Evolutionary conservation across 2,797 vertebrate species (phyloP).

Genomic region (Acomys russatus): DNA sequence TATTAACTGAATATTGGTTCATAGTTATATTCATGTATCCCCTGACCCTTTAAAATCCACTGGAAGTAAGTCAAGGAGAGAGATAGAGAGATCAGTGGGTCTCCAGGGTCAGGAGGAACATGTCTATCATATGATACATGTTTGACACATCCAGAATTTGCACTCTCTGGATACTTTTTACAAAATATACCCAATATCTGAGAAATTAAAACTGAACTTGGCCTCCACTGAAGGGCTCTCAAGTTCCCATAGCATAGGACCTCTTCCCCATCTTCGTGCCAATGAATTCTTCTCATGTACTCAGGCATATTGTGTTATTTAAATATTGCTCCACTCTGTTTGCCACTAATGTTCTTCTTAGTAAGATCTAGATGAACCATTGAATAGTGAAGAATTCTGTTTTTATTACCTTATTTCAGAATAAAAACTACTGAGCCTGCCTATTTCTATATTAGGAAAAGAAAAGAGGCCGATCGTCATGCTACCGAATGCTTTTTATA

Average conservation of each 20-base stretch:
- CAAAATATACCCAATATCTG: neutral
- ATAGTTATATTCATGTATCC: neutral
- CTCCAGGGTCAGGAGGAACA: neutral
- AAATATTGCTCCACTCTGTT: neutral
- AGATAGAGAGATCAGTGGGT: neutral
- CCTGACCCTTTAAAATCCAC: neutral
- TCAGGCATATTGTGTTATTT: neutral
- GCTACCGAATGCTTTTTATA: neutral
- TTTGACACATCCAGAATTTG: neutral
- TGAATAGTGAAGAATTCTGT: neutral
- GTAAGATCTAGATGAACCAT: neutral
- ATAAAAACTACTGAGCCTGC: neutral
- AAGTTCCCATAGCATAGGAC: neutral
- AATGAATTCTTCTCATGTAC: neutral
- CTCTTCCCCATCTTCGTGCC: neutral
- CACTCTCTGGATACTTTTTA: neutral
- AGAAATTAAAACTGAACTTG: neutral
- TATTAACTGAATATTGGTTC: neutral
- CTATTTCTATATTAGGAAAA: neutral
- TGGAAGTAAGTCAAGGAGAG: neutral
- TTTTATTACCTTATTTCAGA: slow-evolving; percentile 17
- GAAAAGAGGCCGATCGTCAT: neutral
- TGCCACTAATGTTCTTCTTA: neutral
- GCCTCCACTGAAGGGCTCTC: neutral
- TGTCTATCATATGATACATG: neutral